phyloP scores from a whole-genome alignment of 2,797 vertebrate species.

The Euthynnus affinis region DNA sequence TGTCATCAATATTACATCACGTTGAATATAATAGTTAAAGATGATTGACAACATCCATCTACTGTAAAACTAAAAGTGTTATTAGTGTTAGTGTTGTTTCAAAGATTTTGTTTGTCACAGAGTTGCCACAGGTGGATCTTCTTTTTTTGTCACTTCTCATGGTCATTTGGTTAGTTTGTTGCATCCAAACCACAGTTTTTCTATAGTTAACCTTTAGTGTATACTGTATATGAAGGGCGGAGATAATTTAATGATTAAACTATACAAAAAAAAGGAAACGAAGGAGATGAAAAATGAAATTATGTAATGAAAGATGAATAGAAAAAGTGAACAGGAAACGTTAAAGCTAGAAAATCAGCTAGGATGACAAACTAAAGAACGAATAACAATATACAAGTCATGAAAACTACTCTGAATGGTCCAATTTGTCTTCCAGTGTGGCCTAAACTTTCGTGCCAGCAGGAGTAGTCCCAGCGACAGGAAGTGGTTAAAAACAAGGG shows the following conservation, averaged over 20 bases:
- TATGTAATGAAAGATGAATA: not conserved
- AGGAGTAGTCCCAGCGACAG: constrained; percentile 60
- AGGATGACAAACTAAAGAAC: not conserved
- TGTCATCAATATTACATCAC: not conserved
- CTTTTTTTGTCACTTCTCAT: too few relatives aligned
- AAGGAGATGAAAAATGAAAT: too few relatives aligned
- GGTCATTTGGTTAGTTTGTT: too few relatives aligned
- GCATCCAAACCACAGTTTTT: too few relatives aligned
- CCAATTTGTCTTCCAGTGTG: constrained; percentile 24
- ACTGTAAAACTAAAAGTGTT: not conserved
- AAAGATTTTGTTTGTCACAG: too few relatives aligned
- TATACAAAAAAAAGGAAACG: too few relatives aligned
- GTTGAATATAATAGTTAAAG: not conserved
- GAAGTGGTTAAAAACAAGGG: constrained; percentile 76
- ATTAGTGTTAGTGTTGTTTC: not conserved
- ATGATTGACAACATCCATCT: not conserved
- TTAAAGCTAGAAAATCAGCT: not conserved
- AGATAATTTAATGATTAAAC: not conserved
- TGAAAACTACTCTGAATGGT: constrained; percentile 26
- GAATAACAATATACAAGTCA: constrained; percentile 12
- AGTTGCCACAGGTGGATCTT: too few relatives aligned
- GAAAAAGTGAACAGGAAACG: not conserved
- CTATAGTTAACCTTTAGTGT: not conserved
- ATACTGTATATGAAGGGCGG: too few relatives aligned
- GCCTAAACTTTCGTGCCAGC: constrained; percentile 43